phyloP scores from a whole-genome alignment of 2,888 invertebrate genomes.

The Hipparchia sbordonii region DNA sequence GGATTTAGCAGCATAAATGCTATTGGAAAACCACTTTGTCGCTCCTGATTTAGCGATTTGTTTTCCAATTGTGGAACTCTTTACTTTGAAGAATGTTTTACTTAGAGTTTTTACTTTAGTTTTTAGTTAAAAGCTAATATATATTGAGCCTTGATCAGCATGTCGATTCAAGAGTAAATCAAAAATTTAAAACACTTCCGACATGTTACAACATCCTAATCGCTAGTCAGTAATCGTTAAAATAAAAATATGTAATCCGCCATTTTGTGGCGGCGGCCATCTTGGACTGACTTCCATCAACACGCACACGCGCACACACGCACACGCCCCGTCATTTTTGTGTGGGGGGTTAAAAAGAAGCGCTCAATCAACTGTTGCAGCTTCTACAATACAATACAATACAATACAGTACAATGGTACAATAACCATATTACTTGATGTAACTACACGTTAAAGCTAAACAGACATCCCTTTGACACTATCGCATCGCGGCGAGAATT shows the following conservation, averaged over 20 bases:
- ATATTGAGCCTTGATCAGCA: too few species aligned
- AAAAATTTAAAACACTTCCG: too few species aligned
- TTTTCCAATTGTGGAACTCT: background rate
- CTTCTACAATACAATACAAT: constrained; percentile 18
- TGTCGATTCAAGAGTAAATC: too few species aligned
- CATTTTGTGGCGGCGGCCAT: too few species aligned
- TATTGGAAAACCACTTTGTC: constrained; percentile 18
- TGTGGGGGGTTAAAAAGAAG: too few species aligned
- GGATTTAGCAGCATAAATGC: constrained; percentile 17
- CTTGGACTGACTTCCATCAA: too few species aligned
- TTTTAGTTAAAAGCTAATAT: too few species aligned
- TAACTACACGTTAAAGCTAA: constrained; percentile 22
- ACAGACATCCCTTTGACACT: constrained; percentile 23
- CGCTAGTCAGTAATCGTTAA: too few species aligned
- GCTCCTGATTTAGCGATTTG: constrained; percentile 7
- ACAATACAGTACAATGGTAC: background rate
- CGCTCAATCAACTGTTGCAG: background rate
- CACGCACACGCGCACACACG: too few species aligned
- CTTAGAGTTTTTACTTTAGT: background rate
- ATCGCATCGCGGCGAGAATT: constrained; percentile 17
- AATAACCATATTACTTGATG: background rate
- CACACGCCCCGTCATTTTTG: too few species aligned
- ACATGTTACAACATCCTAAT: too few species aligned
- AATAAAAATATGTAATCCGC: too few species aligned
- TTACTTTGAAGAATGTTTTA: background rate